Conservation (phyloP, 2,113 vertebrate species). For the Calcarius ornatus region DNA sequence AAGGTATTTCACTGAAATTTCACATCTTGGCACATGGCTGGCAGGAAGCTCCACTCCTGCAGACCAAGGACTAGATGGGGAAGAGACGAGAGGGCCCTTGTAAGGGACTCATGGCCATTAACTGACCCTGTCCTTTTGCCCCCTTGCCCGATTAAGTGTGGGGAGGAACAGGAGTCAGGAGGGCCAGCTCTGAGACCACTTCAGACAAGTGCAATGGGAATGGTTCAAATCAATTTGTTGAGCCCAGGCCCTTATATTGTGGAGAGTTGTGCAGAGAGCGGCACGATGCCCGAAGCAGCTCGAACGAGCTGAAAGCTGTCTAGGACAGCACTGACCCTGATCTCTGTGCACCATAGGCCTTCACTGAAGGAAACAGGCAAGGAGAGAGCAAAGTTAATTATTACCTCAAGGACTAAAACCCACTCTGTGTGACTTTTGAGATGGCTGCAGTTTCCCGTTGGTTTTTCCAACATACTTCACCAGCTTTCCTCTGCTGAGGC, state of each 20-base stretch:
- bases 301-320: background rate
- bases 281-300: fast-evolving
- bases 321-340: background rate
- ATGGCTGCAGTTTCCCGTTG: background rate
- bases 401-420: background rate
- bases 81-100: background rate
- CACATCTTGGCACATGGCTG: background rate
- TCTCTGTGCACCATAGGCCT: background rate
- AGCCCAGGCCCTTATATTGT: background rate
- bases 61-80: background rate
- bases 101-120: fast-evolving
- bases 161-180: background rate
- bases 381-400: background rate
- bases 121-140: background rate
- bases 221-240: background rate
- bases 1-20: background rate
- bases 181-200: background rate
- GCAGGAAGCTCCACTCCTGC: background rate
- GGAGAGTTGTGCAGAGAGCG: background rate
- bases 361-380: background rate
- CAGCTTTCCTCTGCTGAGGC: background rate
- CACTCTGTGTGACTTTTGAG: background rate
- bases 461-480: background rate
- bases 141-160: background rate
- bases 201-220: background rate